Evolutionary conservation across 2,797 vertebrate species (phyloP).

Genomic region (Gallinago solitaria): DNA sequence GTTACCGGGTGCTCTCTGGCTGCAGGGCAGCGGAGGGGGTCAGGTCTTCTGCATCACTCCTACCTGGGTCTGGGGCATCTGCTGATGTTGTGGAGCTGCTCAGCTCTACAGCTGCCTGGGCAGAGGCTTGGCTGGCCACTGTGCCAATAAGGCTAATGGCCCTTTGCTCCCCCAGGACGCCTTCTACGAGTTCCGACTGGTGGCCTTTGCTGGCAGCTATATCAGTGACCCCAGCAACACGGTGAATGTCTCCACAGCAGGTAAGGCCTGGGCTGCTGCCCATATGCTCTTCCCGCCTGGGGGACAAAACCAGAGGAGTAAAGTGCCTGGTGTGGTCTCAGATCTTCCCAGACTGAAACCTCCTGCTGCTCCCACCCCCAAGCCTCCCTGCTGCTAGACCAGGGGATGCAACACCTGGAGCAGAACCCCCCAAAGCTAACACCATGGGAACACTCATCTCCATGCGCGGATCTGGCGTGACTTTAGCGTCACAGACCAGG

Average conservation of each 20-base stretch:
- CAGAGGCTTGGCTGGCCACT: not conserved
- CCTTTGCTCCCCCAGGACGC: slow-evolving; percentile 79
- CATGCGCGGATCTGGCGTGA: fast-evolving
- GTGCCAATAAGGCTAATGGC: not conserved
- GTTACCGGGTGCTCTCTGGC: fast-evolving
- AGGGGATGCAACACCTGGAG: fast-evolving
- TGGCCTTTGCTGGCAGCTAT: slow-evolving; percentile 85
- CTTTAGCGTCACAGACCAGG: fast-evolving
- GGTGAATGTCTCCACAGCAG: slow-evolving; percentile 87
- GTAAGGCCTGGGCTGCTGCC: slow-evolving; percentile 64
- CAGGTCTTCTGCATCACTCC: not conserved
- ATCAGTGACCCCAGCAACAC: slow-evolving; percentile 90
- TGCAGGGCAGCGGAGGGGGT: not conserved
- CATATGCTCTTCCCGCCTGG: not conserved
- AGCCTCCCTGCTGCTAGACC: not conserved
- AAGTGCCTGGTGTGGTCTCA: no score
- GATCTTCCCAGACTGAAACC: not conserved
- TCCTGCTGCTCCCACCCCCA: fast-evolving
- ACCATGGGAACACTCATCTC: fast-evolving
- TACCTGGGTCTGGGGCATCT: not conserved
- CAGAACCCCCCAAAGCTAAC: not conserved
- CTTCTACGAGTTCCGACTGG: slow-evolving; percentile 89
- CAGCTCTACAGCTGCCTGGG: not conserved
- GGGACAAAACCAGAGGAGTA: fast-evolving
- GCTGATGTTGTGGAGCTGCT: fast-evolving